Percentiles rank a stretch among this genome's conserved stretches.
phyloP scores from a whole-genome alignment of 2,888 invertebrate genomes.

The Rhagium mordax region DNA sequence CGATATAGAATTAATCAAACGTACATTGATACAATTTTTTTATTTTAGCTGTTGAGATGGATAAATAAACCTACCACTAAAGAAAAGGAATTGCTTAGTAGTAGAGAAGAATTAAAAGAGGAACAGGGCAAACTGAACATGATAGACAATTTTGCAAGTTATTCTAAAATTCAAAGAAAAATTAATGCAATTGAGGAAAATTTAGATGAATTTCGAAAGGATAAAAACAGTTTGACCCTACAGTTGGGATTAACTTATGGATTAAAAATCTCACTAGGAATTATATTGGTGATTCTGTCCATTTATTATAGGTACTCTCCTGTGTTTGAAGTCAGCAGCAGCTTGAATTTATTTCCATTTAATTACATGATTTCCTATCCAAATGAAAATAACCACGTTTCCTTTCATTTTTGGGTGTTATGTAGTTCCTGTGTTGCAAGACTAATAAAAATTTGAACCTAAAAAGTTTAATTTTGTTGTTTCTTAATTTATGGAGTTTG shows the following conservation, averaged over 20 bases:
- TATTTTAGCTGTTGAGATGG: slow-evolving; percentile 73
- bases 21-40: too few species aligned
- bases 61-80: slow-evolving; percentile 69
- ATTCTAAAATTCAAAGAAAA: slow-evolving; percentile 75
- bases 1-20: not conserved
- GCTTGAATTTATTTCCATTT: slow-evolving; percentile 70
- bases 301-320: slow-evolving; percentile 70
- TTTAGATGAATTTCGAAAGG: slow-evolving; percentile 66
- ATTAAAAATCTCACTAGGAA: slow-evolving; percentile 64
- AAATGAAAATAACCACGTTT: slow-evolving; percentile 70
- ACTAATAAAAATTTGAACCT: slow-evolving; percentile 52
- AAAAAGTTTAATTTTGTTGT: not conserved
- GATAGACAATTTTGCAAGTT: slow-evolving; percentile 76
- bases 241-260: slow-evolving; percentile 65
- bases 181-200: slow-evolving; percentile 73
- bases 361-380: slow-evolving; percentile 71
- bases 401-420: slow-evolving; percentile 72
- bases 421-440: slow-evolving; percentile 70
- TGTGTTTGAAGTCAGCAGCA: slow-evolving; percentile 68
- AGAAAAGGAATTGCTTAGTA: slow-evolving; percentile 68
- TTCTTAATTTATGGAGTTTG: too few species aligned
- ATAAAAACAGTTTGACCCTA: slow-evolving; percentile 53
- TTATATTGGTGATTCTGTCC: slow-evolving; percentile 66
- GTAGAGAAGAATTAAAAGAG: slow-evolving; percentile 69
- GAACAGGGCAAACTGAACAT: slow-evolving; percentile 73